phyloP scores from a whole-genome alignment of 2,888 invertebrate genomes.

The Zaprionus bogoriensis region DNA sequence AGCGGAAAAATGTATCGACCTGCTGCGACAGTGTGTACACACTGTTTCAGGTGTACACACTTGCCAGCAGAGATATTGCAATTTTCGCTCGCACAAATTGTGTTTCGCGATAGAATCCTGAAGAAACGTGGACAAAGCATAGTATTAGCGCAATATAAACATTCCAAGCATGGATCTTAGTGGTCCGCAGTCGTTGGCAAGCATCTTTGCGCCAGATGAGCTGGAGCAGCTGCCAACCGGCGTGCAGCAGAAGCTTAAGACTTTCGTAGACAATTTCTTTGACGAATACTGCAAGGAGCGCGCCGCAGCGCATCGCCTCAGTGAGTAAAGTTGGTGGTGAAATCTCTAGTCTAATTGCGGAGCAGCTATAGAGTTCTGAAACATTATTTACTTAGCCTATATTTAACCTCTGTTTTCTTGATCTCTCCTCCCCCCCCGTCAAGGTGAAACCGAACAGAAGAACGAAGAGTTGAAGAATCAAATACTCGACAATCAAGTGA shows the following conservation, averaged over 20 bases:
- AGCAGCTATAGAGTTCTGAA: background rate
- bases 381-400: background rate
- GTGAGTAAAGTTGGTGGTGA: constrained; percentile 60
- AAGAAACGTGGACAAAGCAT: background rate
- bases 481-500: constrained; percentile 86
- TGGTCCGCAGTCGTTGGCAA: constrained; percentile 81
- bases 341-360: background rate
- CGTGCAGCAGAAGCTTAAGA: constrained; percentile 86
- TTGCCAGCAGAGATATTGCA: constrained; percentile 26
- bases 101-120: background rate
- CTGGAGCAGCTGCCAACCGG: constrained; percentile 84
- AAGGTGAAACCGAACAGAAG: constrained; percentile 72
- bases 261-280: constrained; percentile 85
- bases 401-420: background rate
- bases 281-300: constrained; percentile 89
- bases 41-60: constrained; percentile 44
- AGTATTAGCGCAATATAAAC: constrained; percentile 3
- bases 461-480: constrained; percentile 85
- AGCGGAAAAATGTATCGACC: background rate
- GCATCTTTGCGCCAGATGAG: constrained; percentile 84
- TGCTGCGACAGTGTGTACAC: constrained; percentile 15
- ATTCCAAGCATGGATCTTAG: constrained; percentile 77
- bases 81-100: constrained; percentile 25
- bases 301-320: constrained; percentile 85
- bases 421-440: background rate